Percentiles rank a stretch among this genome's conserved stretches.
Evolutionary conservation across 2,113 vertebrate species (phyloP).

Genomic region (Bufo bufo): DNA sequence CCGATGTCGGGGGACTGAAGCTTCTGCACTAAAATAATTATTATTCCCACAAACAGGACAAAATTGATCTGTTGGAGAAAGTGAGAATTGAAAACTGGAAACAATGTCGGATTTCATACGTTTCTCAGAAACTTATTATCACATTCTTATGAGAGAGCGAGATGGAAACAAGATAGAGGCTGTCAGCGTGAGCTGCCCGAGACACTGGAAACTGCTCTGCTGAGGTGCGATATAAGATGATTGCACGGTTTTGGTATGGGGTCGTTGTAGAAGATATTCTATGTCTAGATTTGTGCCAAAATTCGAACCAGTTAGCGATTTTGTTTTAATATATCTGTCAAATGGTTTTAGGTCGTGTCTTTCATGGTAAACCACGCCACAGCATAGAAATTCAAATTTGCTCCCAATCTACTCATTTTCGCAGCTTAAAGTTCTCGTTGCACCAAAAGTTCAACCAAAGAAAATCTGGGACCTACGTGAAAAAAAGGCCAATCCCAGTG

Average conservation of each 20-base stretch:
- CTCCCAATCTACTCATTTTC: too few species aligned
- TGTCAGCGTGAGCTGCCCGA: background rate
- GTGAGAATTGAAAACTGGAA: background rate
- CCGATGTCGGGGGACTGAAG: constrained; percentile 97
- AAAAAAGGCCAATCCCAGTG: too few species aligned
- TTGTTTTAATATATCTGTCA: too few species aligned
- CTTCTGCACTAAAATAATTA: constrained; percentile 98
- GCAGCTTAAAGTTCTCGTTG: too few species aligned
- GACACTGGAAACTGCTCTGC: background rate
- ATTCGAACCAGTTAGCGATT: too few species aligned
- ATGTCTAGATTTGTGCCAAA: too few species aligned
- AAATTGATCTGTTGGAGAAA: constrained; percentile 86
- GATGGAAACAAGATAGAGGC: background rate
- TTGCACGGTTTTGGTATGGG: background rate
- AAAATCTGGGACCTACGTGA: too few species aligned
- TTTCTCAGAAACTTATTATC: background rate
- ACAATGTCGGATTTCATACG: background rate
- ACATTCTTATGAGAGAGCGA: background rate
- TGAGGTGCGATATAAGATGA: background rate
- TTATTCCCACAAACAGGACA: constrained; percentile 95
- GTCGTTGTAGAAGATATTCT: too few species aligned
- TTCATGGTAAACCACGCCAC: too few species aligned
- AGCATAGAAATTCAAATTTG: too few species aligned
- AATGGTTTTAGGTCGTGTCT: too few species aligned
- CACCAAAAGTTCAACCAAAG: too few species aligned